Percentiles rank a stretch among this genome's conserved stretches.
Evolutionary conservation across 2,888 invertebrate species (phyloP).

Genomic region (Euproctis similis): DNA sequence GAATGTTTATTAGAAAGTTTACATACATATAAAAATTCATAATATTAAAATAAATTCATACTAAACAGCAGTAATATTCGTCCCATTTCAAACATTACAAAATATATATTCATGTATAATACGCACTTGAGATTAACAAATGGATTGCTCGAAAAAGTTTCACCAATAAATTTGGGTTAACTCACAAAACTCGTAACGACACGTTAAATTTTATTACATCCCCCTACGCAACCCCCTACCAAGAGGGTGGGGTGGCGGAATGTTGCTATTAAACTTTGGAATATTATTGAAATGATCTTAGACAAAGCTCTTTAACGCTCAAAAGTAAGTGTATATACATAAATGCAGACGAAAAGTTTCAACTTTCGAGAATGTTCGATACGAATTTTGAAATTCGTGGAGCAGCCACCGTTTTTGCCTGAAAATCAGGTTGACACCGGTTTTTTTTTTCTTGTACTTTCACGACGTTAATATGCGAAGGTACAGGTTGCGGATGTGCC

Average conservation of each 20-base stretch:
- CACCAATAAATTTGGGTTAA: conserved; percentile 50
- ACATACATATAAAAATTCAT: too few relatives aligned
- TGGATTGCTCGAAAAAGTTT: conserved; percentile 60
- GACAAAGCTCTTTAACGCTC: conserved; percentile 47
- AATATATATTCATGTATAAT: too few relatives aligned
- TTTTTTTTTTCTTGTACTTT: too few relatives aligned
- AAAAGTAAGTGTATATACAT: conserved; percentile 42
- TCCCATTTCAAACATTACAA: conserved; percentile 31
- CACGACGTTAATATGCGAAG: too few relatives aligned
- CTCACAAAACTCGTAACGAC: conserved; percentile 58
- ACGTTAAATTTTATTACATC: conserved; percentile 67
- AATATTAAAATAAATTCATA: too few relatives aligned
- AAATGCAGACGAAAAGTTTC: conserved; percentile 36
- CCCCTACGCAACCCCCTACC: too few relatives aligned
- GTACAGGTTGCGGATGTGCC: too few relatives aligned
- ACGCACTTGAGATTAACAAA: conserved; percentile 51
- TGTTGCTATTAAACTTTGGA: conserved; percentile 60
- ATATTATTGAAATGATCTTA: conserved; percentile 67
- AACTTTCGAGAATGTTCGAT: conserved; percentile 24
- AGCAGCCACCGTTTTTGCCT: too few relatives aligned
- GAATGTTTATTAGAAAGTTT: too few relatives aligned
- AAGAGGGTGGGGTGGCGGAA: conserved; percentile 38
- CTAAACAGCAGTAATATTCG: too few relatives aligned
- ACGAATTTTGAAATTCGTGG: too few relatives aligned
- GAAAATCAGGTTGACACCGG: too few relatives aligned